Evolutionary conservation across 2,888 invertebrate species (phyloP), one percentile per base, ranked within the genome.

Genomic region (Thalpophila matura): DNA sequence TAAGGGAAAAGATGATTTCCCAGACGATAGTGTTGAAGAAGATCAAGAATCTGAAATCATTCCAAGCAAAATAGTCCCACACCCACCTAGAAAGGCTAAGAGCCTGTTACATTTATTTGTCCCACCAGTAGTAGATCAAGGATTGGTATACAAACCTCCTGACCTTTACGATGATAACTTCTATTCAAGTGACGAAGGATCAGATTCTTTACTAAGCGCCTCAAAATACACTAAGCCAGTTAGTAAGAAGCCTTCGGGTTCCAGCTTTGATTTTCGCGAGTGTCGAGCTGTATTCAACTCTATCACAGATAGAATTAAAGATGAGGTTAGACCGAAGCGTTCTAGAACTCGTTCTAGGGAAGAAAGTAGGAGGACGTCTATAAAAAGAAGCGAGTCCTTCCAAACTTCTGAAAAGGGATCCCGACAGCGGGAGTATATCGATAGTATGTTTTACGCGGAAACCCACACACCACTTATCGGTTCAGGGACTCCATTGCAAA

Each of bases 61-160:
- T 1, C 98, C 98, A 0, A 96, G 96, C 0, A 97, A 97, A 87
- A 95, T 98, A 57, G 95, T 97, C 53, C 98, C 98, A 0, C 97
- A 97, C 86, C 98, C 98, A 45, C 98, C 98, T 0, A 95, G 97
- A 73, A 96, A 97, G 86, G 95, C 97, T 0, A 96, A 97, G 58
- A 97, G 97, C 55, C 88, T 97, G 50, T 95, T 97, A 3, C 97
- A 97, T 88, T 91, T 97, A 46, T 96, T 96, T 80, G 94, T 96
- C 42, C 96, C 96, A 67, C 94, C 96, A 3, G 95, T 95, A 22
- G 97, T 95, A 16, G 97, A 97, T 20, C 90, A 96, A 82, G 95
- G 95, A 51, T 82, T 96, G 22, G 87, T 96, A 61, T 96, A 95
- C 86, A 96, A 92, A 87, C 95, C 92, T 73, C 90, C 90, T 51